Conservation (phyloP, 2,888 invertebrate genomes). For the Tenthredo notha region DNA sequence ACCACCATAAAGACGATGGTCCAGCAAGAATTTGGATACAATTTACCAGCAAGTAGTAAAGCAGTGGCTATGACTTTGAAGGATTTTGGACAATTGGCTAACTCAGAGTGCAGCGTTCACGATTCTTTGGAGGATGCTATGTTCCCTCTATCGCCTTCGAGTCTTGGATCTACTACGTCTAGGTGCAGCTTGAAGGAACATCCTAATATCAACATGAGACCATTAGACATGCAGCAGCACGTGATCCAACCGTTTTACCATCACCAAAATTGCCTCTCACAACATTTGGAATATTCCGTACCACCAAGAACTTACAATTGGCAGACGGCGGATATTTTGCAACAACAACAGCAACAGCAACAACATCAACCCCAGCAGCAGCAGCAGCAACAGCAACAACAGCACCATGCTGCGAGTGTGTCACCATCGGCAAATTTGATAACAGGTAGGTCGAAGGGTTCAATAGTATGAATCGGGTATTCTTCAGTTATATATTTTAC, state of each 20-base stretch:
- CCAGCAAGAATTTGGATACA: slow-evolving; percentile 3
- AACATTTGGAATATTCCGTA: slow-evolving; percentile 17
- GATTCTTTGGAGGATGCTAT: slow-evolving; percentile 55
- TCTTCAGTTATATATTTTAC: slow-evolving; percentile 13
- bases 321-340: slow-evolving; percentile 15
- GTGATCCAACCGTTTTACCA: slow-evolving; percentile 33
- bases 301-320: slow-evolving; percentile 25
- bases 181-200: slow-evolving; percentile 54
- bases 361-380: slow-evolving; percentile 48
- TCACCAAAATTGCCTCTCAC: slow-evolving; percentile 49
- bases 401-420: slow-evolving; percentile 38
- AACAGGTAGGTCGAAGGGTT: background rate
- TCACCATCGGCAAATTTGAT: slow-evolving; percentile 22
- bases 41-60: slow-evolving; percentile 15
- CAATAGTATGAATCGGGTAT: background rate
- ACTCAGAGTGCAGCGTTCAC: slow-evolving; percentile 44
- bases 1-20: background rate
- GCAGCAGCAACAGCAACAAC: slow-evolving; percentile 39
- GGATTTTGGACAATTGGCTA: slow-evolving; percentile 49
- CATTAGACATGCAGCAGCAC: slow-evolving; percentile 32
- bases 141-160: slow-evolving; percentile 61
- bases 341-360: slow-evolving; percentile 44
- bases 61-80: slow-evolving; percentile 56
- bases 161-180: slow-evolving; percentile 59
- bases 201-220: background rate